Conservation (phyloP, 2,797 vertebrate species). For the Xiphophorus birchmanni region DNA sequence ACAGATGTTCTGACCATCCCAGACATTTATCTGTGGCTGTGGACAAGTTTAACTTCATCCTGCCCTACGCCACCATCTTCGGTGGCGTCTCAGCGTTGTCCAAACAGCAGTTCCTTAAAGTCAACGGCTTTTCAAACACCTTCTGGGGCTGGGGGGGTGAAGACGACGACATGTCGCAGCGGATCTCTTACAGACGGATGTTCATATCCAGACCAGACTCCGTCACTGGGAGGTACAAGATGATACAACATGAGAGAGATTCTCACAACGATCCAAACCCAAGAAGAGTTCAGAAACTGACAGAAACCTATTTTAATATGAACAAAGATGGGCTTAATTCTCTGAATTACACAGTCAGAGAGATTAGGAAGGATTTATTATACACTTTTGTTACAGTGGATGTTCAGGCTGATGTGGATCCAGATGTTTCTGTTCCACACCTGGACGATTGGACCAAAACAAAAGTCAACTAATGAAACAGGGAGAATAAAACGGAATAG, state of each 20-base stretch:
- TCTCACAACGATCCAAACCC: too few relatives aligned
- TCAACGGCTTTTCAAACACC: too few relatives aligned
- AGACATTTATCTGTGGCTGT: conserved; percentile 92
- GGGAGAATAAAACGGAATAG: too few relatives aligned
- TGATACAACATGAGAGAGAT: too few relatives aligned
- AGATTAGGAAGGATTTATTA: conserved; percentile 79
- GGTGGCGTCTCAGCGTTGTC: conserved; percentile 91
- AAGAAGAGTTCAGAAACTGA: conserved; percentile 41
- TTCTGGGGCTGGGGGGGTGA: too few relatives aligned
- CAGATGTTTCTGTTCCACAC: neutral
- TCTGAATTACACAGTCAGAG: conserved; percentile 84
- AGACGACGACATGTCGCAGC: too few relatives aligned
- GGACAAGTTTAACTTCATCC: conserved; percentile 91
- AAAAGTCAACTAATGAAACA: too few relatives aligned
- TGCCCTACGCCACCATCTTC: conserved; percentile 89
- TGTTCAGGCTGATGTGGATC: conserved; percentile 27
- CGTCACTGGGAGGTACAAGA: too few relatives aligned
- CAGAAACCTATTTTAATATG: conserved; percentile 75
- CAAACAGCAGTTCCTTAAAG: too few relatives aligned
- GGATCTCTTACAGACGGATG: too few relatives aligned
- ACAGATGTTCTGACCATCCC: conserved; percentile 89
- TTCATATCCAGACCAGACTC: too few relatives aligned
- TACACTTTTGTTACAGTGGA: conserved; percentile 85
- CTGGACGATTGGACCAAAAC: too few relatives aligned
- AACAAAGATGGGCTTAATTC: conserved; percentile 86